Evolutionary conservation across 2,797 vertebrate genomes (phyloP), one percentile per base, ranked within the genome.

Genomic region (Schizopygopsis pylzovi): DNA sequence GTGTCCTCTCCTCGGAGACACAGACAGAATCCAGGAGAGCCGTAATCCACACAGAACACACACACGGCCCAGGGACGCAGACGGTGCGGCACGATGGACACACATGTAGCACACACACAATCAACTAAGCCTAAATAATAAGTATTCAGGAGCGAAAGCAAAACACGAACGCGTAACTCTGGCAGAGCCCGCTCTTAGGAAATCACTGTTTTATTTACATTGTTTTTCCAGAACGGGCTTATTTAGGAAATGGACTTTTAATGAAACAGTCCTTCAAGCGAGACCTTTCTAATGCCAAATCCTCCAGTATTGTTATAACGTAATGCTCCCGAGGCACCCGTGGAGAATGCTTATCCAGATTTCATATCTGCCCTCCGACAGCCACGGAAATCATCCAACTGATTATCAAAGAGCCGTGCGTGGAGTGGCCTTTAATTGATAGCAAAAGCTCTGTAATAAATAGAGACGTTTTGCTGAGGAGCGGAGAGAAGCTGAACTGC

Each of bases 381-480:
- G 84, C 78, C 79, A 80, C 63, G 85, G 79, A 85, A 88, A 81
- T 87, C 79, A 80, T 85, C 78, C n/a, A 33, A 78, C 70, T 89
- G 89, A 92, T 94, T 90, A 93, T 92, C 93, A 91, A 91, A 89
- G 93, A 92, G 90, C 85, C 73, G 52, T 39, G 91, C 91, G 83
- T 86, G 91, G 91, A 94, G 94, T 94, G 89, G 89, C 93, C 93
- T 94, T 95, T 93, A 94, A 95, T 94, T 94, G 90, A 87, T 85
- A 88, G 72, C 85, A 89, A 88, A 88, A 80, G 70, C 59, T 76
- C 37, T 28, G 90, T 96, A 95, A 96, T 95, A 93, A 94, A 96
- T 93, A 93, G 92, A 95, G 95, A 95, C 94, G 88, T 95, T 94
- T 91, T 93, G 92, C 93, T 92, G 93, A 94, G 94, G 89, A 91